Base-by-base conservation (phyloP, 2,113 vertebrate genomes). In the Xiphophorus couchianus region DNA sequence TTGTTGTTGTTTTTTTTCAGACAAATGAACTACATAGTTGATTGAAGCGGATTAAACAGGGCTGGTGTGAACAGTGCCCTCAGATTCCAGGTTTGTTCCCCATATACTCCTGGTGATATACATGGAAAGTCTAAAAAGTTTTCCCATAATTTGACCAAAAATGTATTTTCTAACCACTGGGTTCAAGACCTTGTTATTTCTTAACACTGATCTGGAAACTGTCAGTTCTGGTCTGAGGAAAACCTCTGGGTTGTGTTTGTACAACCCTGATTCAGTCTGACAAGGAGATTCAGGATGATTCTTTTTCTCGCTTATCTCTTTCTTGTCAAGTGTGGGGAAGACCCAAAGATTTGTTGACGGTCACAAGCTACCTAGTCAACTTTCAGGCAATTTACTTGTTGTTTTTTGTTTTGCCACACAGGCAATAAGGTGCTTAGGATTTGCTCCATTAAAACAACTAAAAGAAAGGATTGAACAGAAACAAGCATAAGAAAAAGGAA, bases 341-440 rank as follows among this genome's bases (percentile, higher is more conserved):
- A 29, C 60, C 54, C 5, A 64, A 73, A 62, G 72, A 60, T 66
- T 60, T 17, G 28, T 54, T 29, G 51, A 65, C 65, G 62, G 29
- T 19, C 60, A 80, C 63, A 29, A 83, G 69, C 74, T 39, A 37
- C 58, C 11, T 11, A 37, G 35, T 78, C 73, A 65, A 19, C 63
- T 48, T 17, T 63, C 25, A n/a, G 19, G n/a, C 25, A 35, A 30
- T 78, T 69, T 51, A 48, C 44, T 17, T 48, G 29, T 22, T 35
- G 35, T 37, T 37, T 35, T 37, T 62, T 76, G 22, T 58, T 44
- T 63, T 13, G 35, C 70, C 58, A 25, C 27, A 29, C 61, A 58
- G 51, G 42, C 27, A 27, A 61, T 76, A 88, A 90, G 82, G 86
- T 86, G 84, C 89, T 76, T 19, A 14, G 28, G 15, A 48, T 63